Percentiles rank a stretch among this genome's conserved stretches.
Conservation (phyloP, 2,888 invertebrate species). For the Malthinus flaveolus region DNA sequence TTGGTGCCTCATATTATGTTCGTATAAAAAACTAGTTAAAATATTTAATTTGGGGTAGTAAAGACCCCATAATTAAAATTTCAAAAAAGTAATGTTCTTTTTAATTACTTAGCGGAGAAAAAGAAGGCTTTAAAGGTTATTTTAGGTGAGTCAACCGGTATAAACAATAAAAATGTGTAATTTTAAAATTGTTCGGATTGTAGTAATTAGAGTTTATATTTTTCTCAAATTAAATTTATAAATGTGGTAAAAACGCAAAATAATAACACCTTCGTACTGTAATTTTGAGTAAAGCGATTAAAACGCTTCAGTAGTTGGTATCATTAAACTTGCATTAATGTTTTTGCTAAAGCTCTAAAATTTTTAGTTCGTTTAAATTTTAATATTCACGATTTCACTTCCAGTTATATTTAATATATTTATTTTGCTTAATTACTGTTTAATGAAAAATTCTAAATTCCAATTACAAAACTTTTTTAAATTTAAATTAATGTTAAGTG, state of each 20-base stretch:
- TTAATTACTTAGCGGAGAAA: no score
- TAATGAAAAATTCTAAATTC: not conserved
- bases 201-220: not conserved
- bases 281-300: constrained; percentile 15
- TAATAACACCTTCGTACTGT: constrained; percentile 13
- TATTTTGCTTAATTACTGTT: not conserved
- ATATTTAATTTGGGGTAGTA: no score
- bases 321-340: constrained; percentile 19
- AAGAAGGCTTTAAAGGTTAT: no score
- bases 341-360: constrained; percentile 13
- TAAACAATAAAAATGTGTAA: not conserved
- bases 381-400: not conserved
- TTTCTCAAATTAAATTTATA: not conserved
- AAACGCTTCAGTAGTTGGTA: constrained; percentile 15
- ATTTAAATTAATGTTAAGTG: not conserved
- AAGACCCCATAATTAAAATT: no score
- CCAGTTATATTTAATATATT: constrained; percentile 4
- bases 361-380: not conserved
- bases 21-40: no score
- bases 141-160: no score
- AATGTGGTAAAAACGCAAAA: not conserved
- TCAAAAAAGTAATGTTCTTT: no score
- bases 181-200: not conserved
- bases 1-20: no score
- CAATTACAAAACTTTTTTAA: not conserved